phyloP scores from a whole-genome alignment of 1,140 invertebrate genomes.

The Sesamia nonagrioides region DNA sequence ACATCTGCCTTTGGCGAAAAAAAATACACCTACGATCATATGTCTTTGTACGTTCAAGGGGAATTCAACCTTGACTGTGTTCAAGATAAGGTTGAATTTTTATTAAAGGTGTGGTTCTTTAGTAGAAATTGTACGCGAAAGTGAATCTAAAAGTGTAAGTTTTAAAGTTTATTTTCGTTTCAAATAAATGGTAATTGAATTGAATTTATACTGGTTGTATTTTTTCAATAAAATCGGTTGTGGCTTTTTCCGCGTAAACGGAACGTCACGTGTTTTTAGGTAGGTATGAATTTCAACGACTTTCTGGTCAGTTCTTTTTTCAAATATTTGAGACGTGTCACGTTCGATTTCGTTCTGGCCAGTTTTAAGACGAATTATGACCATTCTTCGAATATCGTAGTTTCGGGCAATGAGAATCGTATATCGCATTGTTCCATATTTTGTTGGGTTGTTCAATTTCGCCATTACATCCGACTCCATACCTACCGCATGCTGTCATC shows the following conservation, averaged over 20 bases:
- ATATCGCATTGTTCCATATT: background rate
- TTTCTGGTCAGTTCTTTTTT: background rate
- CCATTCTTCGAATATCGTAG: background rate
- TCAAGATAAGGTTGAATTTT: background rate
- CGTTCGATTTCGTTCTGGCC: conserved; percentile 1
- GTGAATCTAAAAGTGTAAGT: conserved; percentile 11
- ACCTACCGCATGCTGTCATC: no score
- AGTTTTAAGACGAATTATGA: background rate
- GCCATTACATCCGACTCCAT: no score
- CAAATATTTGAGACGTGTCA: background rate
- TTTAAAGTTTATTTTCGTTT: conserved; percentile 13
- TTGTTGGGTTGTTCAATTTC: background rate
- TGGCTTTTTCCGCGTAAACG: background rate
- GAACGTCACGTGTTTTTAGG: background rate
- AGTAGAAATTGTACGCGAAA: background rate
- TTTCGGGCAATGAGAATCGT: background rate
- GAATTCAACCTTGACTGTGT: background rate
- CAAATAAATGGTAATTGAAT: conserved; percentile 3
- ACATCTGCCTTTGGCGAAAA: conserved; percentile 68
- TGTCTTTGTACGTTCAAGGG: background rate
- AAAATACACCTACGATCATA: conserved; percentile 53
- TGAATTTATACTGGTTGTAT: background rate
- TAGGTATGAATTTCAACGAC: background rate
- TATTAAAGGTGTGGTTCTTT: background rate
- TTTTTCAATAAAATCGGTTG: background rate